phyloP scores from a whole-genome alignment of 1,140 invertebrate species.

The Anastrepha obliqua region DNA sequence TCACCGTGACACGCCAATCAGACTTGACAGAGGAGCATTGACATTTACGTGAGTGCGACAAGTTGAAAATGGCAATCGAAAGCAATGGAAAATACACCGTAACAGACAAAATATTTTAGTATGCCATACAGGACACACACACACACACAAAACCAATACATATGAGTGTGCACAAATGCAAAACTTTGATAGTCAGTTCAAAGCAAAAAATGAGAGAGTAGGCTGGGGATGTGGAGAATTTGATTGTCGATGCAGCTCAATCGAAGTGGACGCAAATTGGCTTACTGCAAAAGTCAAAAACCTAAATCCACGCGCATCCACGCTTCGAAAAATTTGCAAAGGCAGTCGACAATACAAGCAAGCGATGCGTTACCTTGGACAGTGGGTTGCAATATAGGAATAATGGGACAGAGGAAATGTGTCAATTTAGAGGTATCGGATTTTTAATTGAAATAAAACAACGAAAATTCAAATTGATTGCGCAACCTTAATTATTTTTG shows the following conservation, averaged over 20 bases:
- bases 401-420: not conserved
- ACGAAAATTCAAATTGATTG: too few species aligned
- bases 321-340: conserved; percentile 36
- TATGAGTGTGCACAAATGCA: not conserved
- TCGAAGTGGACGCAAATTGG: conserved; percentile 47
- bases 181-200: not conserved
- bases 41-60: conserved; percentile 37
- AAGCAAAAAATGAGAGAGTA: not conserved
- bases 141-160: not conserved
- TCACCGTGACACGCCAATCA: conserved; percentile 19
- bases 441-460: too few species aligned
- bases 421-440: not conserved
- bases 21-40: not conserved
- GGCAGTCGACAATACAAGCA: conserved; percentile 3
- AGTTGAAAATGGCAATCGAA: conserved; percentile 43
- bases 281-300: conserved; percentile 48
- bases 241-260: conserved; percentile 43
- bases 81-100: not conserved
- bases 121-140: not conserved
- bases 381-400: not conserved
- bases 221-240: conserved; percentile 4
- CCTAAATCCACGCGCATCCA: conserved; percentile 38
- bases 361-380: not conserved
- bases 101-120: conserved; percentile 22
- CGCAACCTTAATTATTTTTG: too few species aligned